Base-by-base conservation (phyloP, 2,888 invertebrate genomes). In the Nesidiocoris tenuis region DNA sequence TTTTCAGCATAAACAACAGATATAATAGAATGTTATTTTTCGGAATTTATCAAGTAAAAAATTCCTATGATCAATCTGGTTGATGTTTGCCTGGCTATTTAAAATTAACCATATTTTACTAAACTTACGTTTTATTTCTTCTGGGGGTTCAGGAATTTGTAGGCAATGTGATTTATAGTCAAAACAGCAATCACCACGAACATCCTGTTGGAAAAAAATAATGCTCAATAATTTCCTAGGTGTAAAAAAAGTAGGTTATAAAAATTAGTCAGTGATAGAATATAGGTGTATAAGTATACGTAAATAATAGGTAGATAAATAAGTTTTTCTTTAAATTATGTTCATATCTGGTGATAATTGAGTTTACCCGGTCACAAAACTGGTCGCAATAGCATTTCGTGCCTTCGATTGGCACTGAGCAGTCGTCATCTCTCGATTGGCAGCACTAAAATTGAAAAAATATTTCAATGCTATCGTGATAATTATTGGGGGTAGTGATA, bases 351-450 rank as follows among this genome's bases (percentile, higher is more conserved):
- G n/a, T n/a, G n/a, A n/a, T n/a, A n/a, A 39, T 39, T 25, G n/a
- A 12, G 2, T 57, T 70, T 57, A 70, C 70, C 56, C 74, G 64
- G 19, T 57, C 74, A 39, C 75, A 75, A 25, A 75, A 75, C 61
- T 75, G 17, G 25, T 75, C 75, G 61, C 75, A 75, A 22, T 75
- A 75, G 22, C 75, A 75, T 22, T 61, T 67, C 9, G 75, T 75
- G 17, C 68, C 72, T 1, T 39, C 21, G 0, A 72, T 1, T 1
- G 63, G 61, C 39, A 63, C 54, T 7, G 72, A 72, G 39, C 72
- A 72, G 19, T 72, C 63, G 17, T 72, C 72, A 5, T 63, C 63
- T 25, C 72, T 61, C 5, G 39, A 54, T 1, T 12, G 24, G 63
- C 72, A 72, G 55, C 72, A 72, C 70, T 70, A 24, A 56, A 59